Conservation (phyloP, 2,113 vertebrate species). For the Macquaria australasica region DNA sequence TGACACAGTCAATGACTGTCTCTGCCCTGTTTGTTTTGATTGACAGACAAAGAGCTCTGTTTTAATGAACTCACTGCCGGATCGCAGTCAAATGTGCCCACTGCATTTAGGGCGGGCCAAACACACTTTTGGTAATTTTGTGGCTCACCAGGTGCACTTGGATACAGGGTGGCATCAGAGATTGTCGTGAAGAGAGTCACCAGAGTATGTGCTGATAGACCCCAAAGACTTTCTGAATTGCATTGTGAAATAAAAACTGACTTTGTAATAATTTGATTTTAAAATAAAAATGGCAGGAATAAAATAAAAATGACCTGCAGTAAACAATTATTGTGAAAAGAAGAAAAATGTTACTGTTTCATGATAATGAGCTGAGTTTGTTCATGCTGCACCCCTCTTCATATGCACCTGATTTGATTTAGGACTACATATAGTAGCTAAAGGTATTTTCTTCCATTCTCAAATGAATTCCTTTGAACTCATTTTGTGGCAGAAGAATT, state of each 20-base stretch:
- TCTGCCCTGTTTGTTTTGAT: neutral
- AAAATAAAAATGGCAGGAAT: no score
- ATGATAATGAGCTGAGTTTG: neutral
- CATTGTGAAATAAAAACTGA: no score
- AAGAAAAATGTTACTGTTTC: no score
- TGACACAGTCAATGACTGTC: neutral
- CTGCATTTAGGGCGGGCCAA: no score
- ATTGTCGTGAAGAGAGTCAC: no score
- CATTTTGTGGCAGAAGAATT: conserved; percentile 14
- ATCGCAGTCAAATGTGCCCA: neutral
- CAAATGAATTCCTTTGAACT: conserved; percentile 37
- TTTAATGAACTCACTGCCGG: neutral
- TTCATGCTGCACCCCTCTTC: neutral
- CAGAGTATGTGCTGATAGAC: no score
- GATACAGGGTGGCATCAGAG: neutral
- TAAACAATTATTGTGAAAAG: no score
- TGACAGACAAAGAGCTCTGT: neutral
- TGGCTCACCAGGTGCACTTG: neutral
- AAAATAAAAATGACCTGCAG: no score
- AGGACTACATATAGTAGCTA: conserved; percentile 6
- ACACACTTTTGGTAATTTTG: neutral
- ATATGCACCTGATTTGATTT: neutral
- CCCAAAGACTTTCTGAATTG: no score
- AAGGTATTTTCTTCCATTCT: conserved; percentile 27
- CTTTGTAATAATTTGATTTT: no score